These are phyloP conservation scores for Tanytarsus gracilentus DNA, from an alignment of 2,888 invertebrate species.

Conservation along the genomic window DNA sequence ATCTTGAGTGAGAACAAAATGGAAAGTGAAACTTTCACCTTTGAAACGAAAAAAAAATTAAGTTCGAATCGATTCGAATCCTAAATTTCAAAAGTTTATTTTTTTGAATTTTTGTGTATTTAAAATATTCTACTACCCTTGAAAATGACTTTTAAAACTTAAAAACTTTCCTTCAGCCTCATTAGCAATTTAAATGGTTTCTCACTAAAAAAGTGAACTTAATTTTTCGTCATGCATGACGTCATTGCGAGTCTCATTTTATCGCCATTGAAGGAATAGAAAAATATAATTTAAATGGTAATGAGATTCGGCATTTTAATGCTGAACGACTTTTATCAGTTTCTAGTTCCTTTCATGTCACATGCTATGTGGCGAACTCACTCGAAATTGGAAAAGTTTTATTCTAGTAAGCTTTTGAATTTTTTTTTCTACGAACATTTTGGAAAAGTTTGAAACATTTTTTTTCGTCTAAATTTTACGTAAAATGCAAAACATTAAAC, in stretches of 20 bases:
- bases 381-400: slow-evolving; percentile 23
- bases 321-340: slow-evolving; percentile 17
- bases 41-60: too few species aligned
- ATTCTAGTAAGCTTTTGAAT: slow-evolving; percentile 15
- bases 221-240: background rate
- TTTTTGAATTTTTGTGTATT: background rate
- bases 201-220: background rate
- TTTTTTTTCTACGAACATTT: background rate
- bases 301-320: slow-evolving; percentile 26
- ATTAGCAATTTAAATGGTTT: slow-evolving; percentile 1
- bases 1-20: too few species aligned
- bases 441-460: background rate
- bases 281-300: slow-evolving; percentile 24
- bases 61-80: too few species aligned
- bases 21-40: too few species aligned
- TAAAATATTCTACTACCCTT: background rate
- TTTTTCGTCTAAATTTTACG: background rate
- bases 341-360: slow-evolving; percentile 4
- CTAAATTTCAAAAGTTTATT: slow-evolving; percentile 4
- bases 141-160: background rate
- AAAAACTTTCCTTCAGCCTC: slow-evolving; percentile 22
- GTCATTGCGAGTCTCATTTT: background rate
- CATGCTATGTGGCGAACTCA: background rate
- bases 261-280: background rate
- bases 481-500: background rate